Evolutionary conservation across 2,888 invertebrate genomes (phyloP).

Genomic region (Arge pagana): DNA sequence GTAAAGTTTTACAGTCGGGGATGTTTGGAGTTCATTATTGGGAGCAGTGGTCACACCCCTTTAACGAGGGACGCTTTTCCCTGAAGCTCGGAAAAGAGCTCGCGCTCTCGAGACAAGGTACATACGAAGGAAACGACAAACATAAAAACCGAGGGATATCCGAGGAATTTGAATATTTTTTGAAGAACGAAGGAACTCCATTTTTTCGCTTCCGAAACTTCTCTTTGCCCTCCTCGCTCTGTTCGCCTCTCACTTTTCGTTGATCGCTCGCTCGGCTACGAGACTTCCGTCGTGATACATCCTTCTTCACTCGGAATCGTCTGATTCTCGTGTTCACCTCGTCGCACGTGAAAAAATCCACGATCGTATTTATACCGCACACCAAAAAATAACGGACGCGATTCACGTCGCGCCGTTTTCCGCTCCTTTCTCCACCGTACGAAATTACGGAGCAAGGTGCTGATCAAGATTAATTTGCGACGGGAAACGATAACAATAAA

Average conservation of each 20-base stretch:
- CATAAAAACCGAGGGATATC: constrained; percentile 9
- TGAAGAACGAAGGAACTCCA: background rate
- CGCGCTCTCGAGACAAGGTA: constrained; percentile 10
- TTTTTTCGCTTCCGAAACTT: background rate
- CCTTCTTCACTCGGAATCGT: too few species aligned
- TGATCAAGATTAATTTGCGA: too few species aligned
- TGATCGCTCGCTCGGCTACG: too few species aligned
- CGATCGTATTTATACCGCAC: too few species aligned
- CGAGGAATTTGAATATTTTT: constrained; percentile 10
- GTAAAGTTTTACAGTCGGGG: constrained; percentile 53
- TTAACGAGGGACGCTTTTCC: constrained; percentile 12
- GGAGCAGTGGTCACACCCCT: constrained; percentile 20
- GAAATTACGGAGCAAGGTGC: too few species aligned
- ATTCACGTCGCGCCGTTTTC: too few species aligned
- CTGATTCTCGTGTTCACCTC: too few species aligned
- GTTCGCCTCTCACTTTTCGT: background rate
- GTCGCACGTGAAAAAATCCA: too few species aligned
- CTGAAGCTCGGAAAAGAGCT: constrained; percentile 13
- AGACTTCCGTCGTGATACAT: too few species aligned
- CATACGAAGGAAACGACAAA: constrained; percentile 10
- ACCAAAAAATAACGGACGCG: too few species aligned
- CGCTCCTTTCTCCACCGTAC: too few species aligned
- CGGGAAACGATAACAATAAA: too few species aligned
- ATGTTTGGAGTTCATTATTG: constrained; percentile 22
- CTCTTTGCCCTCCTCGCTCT: background rate